Evolutionary conservation across 2,888 invertebrate species (phyloP).

Genomic region (Orthonevra nobilis): DNA sequence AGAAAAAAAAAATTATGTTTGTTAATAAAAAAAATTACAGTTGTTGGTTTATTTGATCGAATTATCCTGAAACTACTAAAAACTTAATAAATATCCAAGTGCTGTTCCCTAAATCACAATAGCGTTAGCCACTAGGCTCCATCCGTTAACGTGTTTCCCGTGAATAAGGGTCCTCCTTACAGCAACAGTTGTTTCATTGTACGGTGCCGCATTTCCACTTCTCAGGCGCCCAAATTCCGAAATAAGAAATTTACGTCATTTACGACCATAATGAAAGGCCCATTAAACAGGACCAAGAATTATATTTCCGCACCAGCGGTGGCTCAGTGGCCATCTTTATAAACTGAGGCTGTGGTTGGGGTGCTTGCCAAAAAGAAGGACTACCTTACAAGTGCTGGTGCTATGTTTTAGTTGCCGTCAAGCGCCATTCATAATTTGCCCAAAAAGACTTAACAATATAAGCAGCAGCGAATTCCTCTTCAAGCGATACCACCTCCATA

Average conservation of each 20-base stretch:
- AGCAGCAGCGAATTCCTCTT: constrained; percentile 30
- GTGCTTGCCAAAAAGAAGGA: no score
- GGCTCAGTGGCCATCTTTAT: constrained; percentile 11
- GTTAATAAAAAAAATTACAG: constrained; percentile 25
- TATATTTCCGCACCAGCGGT: constrained; percentile 45
- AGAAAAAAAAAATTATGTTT: constrained; percentile 29
- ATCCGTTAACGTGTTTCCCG: no score
- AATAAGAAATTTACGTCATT: constrained; percentile 32
- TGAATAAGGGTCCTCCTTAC: not conserved
- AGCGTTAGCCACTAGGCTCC: constrained; percentile 51
- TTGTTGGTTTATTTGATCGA: constrained; percentile 59
- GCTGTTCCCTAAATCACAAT: constrained; percentile 48
- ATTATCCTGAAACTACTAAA: constrained; percentile 54
- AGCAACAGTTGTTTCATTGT: constrained; percentile 59
- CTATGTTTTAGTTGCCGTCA: constrained; percentile 48
- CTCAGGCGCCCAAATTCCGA: not conserved
- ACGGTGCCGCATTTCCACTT: not conserved
- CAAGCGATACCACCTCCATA: constrained; percentile 2
- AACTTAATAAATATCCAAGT: constrained; percentile 62
- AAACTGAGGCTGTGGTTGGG: not conserved
- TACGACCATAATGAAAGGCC: constrained; percentile 48
- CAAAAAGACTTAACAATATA: constrained; percentile 52
- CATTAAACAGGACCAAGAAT: constrained; percentile 47
- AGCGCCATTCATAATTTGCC: constrained; percentile 61
- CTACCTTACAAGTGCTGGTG: not conserved